A percentile compares a stretch with the other conserved stretches of the same genome.
Conservation (phyloP, 2,888 invertebrate species). For the Synanthedon myopaeformis region DNA sequence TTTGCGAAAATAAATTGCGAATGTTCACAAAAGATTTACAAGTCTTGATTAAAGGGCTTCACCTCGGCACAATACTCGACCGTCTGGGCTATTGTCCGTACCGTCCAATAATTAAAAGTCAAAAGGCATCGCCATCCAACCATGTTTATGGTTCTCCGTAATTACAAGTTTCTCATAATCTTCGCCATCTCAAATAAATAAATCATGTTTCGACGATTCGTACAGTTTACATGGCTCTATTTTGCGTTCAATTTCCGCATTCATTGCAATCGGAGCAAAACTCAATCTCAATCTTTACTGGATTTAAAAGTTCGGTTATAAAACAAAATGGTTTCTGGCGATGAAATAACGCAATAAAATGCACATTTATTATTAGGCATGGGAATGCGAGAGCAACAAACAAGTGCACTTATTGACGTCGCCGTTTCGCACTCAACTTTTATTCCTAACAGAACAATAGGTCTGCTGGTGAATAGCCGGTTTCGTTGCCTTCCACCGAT, state of each 20-base stretch:
- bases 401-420: constrained; percentile 38
- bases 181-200: constrained; percentile 21
- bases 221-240: constrained; percentile 14
- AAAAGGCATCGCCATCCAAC: constrained; percentile 37
- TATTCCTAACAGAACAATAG: constrained; percentile 63
- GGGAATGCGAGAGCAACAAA: constrained; percentile 37
- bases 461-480: constrained; percentile 37
- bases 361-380: constrained; percentile 24
- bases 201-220: constrained; percentile 33
- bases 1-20: constrained; percentile 10
- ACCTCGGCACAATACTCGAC: constrained; percentile 19
- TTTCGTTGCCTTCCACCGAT: constrained; percentile 49
- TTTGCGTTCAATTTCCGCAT: too few relatives aligned
- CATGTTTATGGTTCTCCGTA: constrained; percentile 40
- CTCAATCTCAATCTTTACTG: constrained; percentile 13
- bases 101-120: constrained; percentile 49
- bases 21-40: constrained; percentile 35
- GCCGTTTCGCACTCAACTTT: constrained; percentile 37
- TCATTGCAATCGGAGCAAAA: background rate
- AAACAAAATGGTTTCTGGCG: constrained; percentile 21
- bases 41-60: constrained; percentile 45
- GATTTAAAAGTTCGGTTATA: constrained; percentile 6
- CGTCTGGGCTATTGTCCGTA: constrained; percentile 29
- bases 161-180: constrained; percentile 31
- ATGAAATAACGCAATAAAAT: constrained; percentile 43